phyloP scores from a whole-genome alignment of 2,113 vertebrate genomes.

The Riparia riparia region DNA sequence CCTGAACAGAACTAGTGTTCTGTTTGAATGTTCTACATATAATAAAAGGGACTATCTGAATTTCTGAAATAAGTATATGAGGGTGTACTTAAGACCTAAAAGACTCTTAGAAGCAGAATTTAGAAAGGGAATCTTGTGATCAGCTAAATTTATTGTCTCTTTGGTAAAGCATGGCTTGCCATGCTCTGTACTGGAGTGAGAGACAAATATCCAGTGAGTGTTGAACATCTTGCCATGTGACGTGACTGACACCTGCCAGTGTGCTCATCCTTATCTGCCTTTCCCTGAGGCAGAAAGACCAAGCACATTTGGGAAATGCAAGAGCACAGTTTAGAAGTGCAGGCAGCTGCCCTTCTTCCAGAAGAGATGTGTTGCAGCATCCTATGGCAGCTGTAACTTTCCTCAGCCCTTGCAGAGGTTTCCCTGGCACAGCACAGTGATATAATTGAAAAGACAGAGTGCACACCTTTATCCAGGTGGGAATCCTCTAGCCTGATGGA shows the following conservation, averaged over 20 bases:
- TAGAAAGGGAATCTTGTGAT: not conserved
- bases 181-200: not conserved
- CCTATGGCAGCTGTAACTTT: not conserved
- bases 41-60: not conserved
- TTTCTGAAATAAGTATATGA: not conserved
- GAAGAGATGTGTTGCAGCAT: not conserved
- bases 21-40: not conserved
- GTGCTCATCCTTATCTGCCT: not conserved
- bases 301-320: not conserved
- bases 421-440: not conserved
- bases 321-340: rapidly evolving
- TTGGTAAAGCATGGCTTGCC: not conserved
- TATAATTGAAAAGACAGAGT: not conserved
- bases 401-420: not conserved
- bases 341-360: not conserved
- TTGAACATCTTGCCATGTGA: not conserved
- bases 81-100: not conserved
- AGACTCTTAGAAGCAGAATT: conserved; percentile 33
- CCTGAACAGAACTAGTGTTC: not conserved
- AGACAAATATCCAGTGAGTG: not conserved
- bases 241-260: rapidly evolving
- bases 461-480: not conserved
- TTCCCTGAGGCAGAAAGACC: not conserved
- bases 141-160: not conserved
- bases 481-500: not conserved